Conservation (phyloP, 92 coral and sea anemone genomes). For the Porites cylindrica region DNA sequence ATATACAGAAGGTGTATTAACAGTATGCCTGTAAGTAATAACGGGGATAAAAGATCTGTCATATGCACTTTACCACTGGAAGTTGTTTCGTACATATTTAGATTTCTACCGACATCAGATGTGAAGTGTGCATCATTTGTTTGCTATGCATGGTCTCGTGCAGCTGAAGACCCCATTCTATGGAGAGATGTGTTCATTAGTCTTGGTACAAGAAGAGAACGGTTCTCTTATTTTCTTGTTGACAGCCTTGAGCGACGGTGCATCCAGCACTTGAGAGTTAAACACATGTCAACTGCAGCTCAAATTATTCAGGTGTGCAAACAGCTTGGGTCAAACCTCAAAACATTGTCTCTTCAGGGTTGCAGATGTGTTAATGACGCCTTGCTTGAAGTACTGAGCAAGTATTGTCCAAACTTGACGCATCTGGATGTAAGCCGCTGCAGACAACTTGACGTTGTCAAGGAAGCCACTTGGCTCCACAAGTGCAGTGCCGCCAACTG, state of each 20-base stretch:
- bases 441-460: slow-evolving; percentile 77
- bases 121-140: slow-evolving; percentile 75
- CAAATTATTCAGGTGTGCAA: slow-evolving; percentile 87
- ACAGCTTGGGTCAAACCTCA: slow-evolving; percentile 65
- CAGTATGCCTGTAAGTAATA: background rate
- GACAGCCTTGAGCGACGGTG: slow-evolving; percentile 79
- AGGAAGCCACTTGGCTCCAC: slow-evolving; percentile 70
- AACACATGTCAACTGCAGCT: slow-evolving; percentile 57
- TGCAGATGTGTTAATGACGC: slow-evolving; percentile 78
- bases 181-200: slow-evolving; percentile 70
- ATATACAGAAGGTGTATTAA: background rate
- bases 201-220: slow-evolving; percentile 68
- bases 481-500: slow-evolving; percentile 18
- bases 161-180: slow-evolving; percentile 85
- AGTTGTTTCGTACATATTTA: slow-evolving; percentile 76
- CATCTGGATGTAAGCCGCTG: slow-evolving; percentile 77
- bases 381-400: slow-evolving; percentile 39
- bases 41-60: background rate
- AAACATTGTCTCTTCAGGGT: slow-evolving; percentile 63
- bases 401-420: slow-evolving; percentile 52
- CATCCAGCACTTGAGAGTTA: slow-evolving; percentile 70
- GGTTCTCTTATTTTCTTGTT: slow-evolving; percentile 66
- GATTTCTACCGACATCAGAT: slow-evolving; percentile 77
- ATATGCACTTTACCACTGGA: slow-evolving; percentile 69
- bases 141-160: slow-evolving; percentile 81